These are phyloP conservation scores for Urocolius indicus DNA, from an alignment of 2,113 vertebrate species.

Conservation along the genomic window DNA sequence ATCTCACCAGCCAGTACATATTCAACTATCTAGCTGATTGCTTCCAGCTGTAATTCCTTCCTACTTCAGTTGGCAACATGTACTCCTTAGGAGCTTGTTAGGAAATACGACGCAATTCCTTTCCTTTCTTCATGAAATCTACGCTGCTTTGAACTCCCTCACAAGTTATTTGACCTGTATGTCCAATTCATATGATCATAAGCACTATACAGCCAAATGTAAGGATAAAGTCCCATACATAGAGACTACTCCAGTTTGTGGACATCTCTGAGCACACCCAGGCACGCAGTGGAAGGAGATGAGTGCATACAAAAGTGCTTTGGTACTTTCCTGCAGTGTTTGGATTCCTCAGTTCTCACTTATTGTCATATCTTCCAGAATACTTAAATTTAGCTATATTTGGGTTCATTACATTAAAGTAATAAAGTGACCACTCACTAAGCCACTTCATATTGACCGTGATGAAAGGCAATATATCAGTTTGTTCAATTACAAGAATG, in stretches of 20 bases:
- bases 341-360: not conserved
- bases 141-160: not conserved
- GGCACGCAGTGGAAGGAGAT: not conserved
- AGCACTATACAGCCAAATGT: not conserved
- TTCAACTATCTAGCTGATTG: not conserved
- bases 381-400: not conserved
- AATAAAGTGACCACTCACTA: not conserved
- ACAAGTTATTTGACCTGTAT: not conserved
- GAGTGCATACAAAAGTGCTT: not conserved
- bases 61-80: not conserved
- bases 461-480: rapidly evolving
- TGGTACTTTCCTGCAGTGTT: not conserved
- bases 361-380: not conserved
- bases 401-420: not conserved
- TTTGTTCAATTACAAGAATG: not conserved
- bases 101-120: not conserved
- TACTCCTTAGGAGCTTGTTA: not conserved
- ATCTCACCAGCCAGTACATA: not conserved
- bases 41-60: slow-evolving; percentile 22
- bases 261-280: not conserved
- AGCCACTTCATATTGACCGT: not conserved
- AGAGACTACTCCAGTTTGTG: not conserved
- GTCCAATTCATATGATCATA: not conserved
- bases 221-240: not conserved
- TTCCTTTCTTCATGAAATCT: not conserved